A percentile compares a stretch with the other conserved stretches of the same genome.
phyloP scores from a whole-genome alignment of 2,888 invertebrate genomes.

The Idaea biselata region DNA sequence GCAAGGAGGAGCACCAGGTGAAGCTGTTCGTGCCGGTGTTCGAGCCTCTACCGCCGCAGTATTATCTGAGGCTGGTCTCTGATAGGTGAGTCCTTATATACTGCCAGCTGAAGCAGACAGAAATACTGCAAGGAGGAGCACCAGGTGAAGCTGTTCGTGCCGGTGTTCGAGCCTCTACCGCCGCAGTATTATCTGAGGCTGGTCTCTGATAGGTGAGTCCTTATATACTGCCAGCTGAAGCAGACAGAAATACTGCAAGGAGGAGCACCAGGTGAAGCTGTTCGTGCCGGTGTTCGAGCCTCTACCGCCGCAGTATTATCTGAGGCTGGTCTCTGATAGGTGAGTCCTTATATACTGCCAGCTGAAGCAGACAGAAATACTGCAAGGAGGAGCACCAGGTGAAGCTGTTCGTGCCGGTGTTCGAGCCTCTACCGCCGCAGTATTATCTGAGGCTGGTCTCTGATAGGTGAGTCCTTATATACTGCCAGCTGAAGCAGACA shows the following conservation, averaged over 20 bases:
- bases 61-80: slow-evolving; percentile 94
- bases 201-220: slow-evolving; percentile 76
- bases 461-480: slow-evolving; percentile 84
- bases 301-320: slow-evolving; percentile 98
- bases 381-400: slow-evolving; percentile 95
- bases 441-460: slow-evolving; percentile 96
- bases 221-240: too few relatives aligned
- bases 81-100: too few relatives aligned
- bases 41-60: slow-evolving; percentile 98
- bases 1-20: slow-evolving; percentile 94
- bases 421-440: slow-evolving; percentile 98
- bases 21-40: slow-evolving; percentile 99
- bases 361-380: slow-evolving; percentile 96
- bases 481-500: slow-evolving; percentile 92
- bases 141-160: slow-evolving; percentile 97
- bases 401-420: slow-evolving; percentile 99
- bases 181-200: slow-evolving; percentile 98
- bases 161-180: slow-evolving; percentile 98
- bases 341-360: too few relatives aligned
- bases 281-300: slow-evolving; percentile 99
- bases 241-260: slow-evolving; percentile 94
- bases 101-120: slow-evolving; percentile 95
- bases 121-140: slow-evolving; percentile 97
- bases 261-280: slow-evolving; percentile 97
- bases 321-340: slow-evolving; percentile 87